Base-by-base conservation (phyloP, 2,888 invertebrate genomes). In the Rhodophaea formosa region DNA sequence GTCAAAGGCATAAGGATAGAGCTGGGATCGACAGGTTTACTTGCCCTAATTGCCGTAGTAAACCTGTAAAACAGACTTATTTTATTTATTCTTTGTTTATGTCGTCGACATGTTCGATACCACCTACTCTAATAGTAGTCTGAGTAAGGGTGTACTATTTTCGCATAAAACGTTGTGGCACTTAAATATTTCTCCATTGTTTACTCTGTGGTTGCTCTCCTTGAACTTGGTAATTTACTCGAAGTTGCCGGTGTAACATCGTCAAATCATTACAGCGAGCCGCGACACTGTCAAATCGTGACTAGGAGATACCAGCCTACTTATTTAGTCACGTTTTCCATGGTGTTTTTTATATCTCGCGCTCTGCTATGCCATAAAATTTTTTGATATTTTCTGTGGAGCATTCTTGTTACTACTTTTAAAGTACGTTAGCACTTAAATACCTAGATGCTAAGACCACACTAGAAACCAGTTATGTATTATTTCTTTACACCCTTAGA, bases 271-370 rank as follows among this genome's bases (percentile, higher is more conserved):
- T 51, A 30, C 32, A 10, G 51, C 10, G 16, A 51, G 32, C 49
- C 17, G 51, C 7, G 12, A 35, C 35, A 32, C 35, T 51, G 35
- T 35, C 51, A 16, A 51, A 51, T 51, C 51, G 51, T 51, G 51
- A 51, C 51, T 35, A 51, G 47, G 12, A 51, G 51, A 35, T 35
- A 16, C 23, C 51, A 51, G 17, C 51, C 51, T 51, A 51, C 35
- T 51, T 35, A 16, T 51, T 16, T 15, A 51, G 51, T 51, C 39
- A 39, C 51, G 51, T 51, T 51, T 51, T 49, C 29, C 14, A 15
- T 49, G 32, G 15, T 7, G 14, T 49, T 49, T 49, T 49, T 35
- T n/a, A 46, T 51, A 12, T 51, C 8, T 32, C 14, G n/a, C 8
- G n/a, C 29, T 29, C 7, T 5, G 5, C 14, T 8, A 15, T 49